Evolutionary conservation across 2,797 vertebrate species (phyloP).

Genomic region (Nothura maculosa): DNA sequence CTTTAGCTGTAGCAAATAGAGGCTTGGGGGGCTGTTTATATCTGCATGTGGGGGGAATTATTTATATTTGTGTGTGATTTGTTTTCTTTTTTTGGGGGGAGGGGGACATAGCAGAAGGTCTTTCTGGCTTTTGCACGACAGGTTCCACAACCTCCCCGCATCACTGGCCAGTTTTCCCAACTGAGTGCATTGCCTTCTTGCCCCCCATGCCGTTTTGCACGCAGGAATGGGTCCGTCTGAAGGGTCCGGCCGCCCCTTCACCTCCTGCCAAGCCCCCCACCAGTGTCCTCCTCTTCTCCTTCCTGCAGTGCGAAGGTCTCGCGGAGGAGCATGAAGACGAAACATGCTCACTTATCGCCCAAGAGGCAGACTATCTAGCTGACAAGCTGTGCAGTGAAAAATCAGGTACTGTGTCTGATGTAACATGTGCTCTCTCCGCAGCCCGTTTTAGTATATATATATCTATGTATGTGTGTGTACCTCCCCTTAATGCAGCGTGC

Average conservation of each 20-base stretch:
- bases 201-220: too few species aligned
- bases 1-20: background rate
- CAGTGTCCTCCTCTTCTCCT: slow-evolving; percentile 20
- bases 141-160: background rate
- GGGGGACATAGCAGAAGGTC: background rate
- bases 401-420: slow-evolving; percentile 90
- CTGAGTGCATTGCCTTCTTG: too few species aligned
- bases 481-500: slow-evolving; percentile 60
- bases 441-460: background rate
- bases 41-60: too few species aligned
- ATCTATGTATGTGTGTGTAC: too few species aligned
- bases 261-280: too few species aligned
- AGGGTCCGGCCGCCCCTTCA: too few species aligned
- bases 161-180: too few species aligned
- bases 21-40: background rate
- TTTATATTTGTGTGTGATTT: too few species aligned
- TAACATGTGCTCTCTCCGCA: slow-evolving; percentile 74
- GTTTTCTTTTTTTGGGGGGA: too few species aligned
- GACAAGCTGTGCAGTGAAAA: slow-evolving; percentile 89
- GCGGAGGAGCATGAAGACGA: slow-evolving; percentile 92
- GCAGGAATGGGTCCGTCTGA: too few species aligned
- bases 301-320: slow-evolving; percentile 87
- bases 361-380: slow-evolving; percentile 79
- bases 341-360: slow-evolving; percentile 87
- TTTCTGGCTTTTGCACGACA: background rate